Percentiles rank a stretch among this genome's conserved stretches.
phyloP scores from a whole-genome alignment of 2,888 invertebrate genomes.

The Sesia bembeciformis region DNA sequence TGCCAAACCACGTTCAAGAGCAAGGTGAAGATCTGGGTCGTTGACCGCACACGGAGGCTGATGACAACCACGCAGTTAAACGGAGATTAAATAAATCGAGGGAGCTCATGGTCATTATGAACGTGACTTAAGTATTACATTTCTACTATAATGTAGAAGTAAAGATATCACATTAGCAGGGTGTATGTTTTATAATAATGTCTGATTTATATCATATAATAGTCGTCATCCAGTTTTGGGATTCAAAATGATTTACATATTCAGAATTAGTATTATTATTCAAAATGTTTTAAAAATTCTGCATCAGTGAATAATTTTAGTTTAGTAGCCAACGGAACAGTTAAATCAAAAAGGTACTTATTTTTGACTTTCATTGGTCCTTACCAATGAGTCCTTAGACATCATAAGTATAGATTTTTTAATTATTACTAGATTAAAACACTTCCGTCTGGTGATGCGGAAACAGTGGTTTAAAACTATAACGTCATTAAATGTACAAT shows the following conservation, averaged over 20 bases:
- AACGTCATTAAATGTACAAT: too few relatives aligned
- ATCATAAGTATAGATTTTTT: background rate
- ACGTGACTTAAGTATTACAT: too few relatives aligned
- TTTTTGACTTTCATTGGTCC: background rate
- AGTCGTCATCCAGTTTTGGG: conserved; percentile 5
- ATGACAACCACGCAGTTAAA: conserved; percentile 12
- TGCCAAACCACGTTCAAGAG: conserved; percentile 62
- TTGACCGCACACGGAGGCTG: conserved; percentile 52
- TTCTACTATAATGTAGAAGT: too few relatives aligned
- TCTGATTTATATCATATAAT: too few relatives aligned
- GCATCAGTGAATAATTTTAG: too few relatives aligned
- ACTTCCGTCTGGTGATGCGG: background rate
- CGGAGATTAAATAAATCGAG: background rate
- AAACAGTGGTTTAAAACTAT: too few relatives aligned
- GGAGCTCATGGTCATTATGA: too few relatives aligned
- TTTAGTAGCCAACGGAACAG: background rate
- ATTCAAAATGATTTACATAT: conserved; percentile 13
- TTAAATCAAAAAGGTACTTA: background rate
- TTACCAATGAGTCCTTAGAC: background rate
- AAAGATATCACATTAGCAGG: too few relatives aligned
- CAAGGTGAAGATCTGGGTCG: conserved; percentile 72
- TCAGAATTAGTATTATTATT: background rate
- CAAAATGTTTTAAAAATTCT: conserved; percentile 27
- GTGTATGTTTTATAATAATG: too few relatives aligned
- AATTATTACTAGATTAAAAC: background rate